These are phyloP conservation scores for Dolichomitus sp. DNA, from an alignment of 2,888 invertebrate genomes.

Conservation along the genomic window DNA sequence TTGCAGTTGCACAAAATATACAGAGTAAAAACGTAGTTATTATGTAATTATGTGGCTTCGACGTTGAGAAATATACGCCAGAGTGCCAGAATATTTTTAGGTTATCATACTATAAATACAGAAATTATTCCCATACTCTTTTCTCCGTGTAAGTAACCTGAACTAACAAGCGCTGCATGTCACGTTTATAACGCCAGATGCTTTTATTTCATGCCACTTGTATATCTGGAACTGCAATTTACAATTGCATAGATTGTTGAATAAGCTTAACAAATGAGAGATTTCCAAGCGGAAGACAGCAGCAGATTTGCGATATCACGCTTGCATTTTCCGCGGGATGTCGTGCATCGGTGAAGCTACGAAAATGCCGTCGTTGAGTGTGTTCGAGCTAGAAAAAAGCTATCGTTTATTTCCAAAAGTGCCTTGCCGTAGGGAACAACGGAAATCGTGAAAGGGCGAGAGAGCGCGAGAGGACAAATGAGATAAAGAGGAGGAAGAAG, in stretches of 20 bases:
- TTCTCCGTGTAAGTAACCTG: too few species aligned
- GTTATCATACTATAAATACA: too few species aligned
- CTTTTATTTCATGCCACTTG: too few species aligned
- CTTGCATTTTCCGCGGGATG: neutral
- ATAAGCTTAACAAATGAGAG: neutral
- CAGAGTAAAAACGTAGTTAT: too few species aligned
- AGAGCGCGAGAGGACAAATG: conserved; percentile 4
- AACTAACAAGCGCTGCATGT: too few species aligned
- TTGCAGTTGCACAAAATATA: too few species aligned
- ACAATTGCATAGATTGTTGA: neutral
- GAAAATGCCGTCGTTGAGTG: conserved; percentile 20
- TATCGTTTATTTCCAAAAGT: conserved; percentile 71
- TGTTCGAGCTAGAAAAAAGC: conserved; percentile 52
- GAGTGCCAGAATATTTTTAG: too few species aligned
- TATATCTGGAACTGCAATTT: too few species aligned
- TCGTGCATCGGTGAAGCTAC: neutral
- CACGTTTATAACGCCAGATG: too few species aligned
- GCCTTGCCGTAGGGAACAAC: conserved; percentile 51
- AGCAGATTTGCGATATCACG: neutral
- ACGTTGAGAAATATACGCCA: too few species aligned
- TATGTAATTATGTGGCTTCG: too few species aligned
- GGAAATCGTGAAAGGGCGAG: conserved; percentile 38
- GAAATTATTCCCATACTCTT: too few species aligned
- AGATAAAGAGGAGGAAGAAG: conserved; percentile 17
- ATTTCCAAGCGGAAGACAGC: neutral